A percentile compares a stretch with the other conserved stretches of the same genome.
These are phyloP conservation scores for Sarcoramphus papa DNA, from an alignment of 2,797 vertebrate species.

Conservation along the genomic window DNA sequence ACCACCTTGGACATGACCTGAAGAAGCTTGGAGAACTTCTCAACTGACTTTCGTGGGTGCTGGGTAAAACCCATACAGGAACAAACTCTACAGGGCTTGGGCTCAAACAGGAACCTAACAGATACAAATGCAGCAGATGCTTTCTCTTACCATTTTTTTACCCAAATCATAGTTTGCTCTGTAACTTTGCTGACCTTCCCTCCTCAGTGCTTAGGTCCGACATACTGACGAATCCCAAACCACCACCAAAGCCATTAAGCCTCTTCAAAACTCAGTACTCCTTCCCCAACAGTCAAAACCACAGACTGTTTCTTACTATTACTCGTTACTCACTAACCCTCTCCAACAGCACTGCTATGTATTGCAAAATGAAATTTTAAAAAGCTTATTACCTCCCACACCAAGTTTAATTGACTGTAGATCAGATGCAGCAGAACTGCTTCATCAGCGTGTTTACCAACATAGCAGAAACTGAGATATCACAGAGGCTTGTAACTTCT, in stretches of 20 bases:
- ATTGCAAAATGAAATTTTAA: not conserved
- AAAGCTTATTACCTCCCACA: not conserved
- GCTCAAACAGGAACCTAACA: not conserved
- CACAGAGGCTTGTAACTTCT: not conserved
- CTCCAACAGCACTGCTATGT: not conserved
- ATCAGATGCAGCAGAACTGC: not conserved
- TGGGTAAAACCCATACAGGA: not conserved
- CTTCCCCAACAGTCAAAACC: not conserved
- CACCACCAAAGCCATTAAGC: not conserved
- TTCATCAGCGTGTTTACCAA: not conserved
- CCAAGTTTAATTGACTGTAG: not conserved
- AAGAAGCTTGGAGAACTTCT: not conserved
- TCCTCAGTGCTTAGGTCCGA: not conserved
- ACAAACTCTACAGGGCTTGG: not conserved
- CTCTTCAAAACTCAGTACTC: not conserved
- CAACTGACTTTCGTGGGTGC: not conserved
- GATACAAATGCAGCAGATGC: not conserved
- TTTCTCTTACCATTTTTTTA: not conserved
- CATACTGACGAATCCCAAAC: not conserved
- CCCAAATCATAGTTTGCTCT: not conserved
- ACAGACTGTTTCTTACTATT: not conserved
- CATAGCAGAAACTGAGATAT: not conserved
- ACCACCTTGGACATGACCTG: fast-evolving
- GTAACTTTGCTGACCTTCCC: not conserved
- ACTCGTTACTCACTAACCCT: not conserved